Evolutionary conservation across 2,888 invertebrate species (phyloP), one percentile per base, ranked within the genome.

Genomic region (Orchestes rusci): DNA sequence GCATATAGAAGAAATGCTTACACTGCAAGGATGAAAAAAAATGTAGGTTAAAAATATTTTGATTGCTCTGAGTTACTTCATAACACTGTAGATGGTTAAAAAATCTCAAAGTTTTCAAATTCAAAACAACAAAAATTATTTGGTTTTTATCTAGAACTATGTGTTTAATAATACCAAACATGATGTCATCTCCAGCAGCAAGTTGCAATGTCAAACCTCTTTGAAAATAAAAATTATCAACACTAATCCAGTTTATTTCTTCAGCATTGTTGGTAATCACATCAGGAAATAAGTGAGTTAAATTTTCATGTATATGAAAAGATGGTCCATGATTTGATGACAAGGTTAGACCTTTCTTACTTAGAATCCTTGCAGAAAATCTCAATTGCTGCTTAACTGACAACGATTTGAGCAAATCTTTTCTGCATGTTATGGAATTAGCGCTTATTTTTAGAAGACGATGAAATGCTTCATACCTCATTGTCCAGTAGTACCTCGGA

Each of bases 321-420:
- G 5, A 35, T 16, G 19, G 10, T 19, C 12, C 8, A 16, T 12
- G n/a, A n/a, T n/a, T n/a, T n/a, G n/a, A n/a, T n/a, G n/a, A n/a
- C n/a, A n/a, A n/a, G n/a, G n/a, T n/a, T n/a, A n/a, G n/a, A n/a
- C 38, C 31, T 31, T 5, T 32, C 32, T 23, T 43, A 7, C 18
- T 16, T 30, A 23, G 27, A 18, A 43, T 19, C 17, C 47, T 18
- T 7, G 23, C 5, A 7, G 23, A 5, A 23, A 23, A 23, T 10
- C 23, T 23, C 10, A 23, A 10, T 10, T 47, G 43, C 27, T 43
- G 35, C 29, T 36, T 34, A 23, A 47, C 8, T 29, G 43, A 18
- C 34, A 47, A 39, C 12, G 47, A 39, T 18, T 20, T 39, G 5
- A 23, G 10, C 5, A 23, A 10, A 23, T 23, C 10, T 23, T 23